A percentile compares a stretch with the other conserved stretches of the same genome.
Conservation (phyloP, 2,113 vertebrate species). For the Corvus cornix region DNA sequence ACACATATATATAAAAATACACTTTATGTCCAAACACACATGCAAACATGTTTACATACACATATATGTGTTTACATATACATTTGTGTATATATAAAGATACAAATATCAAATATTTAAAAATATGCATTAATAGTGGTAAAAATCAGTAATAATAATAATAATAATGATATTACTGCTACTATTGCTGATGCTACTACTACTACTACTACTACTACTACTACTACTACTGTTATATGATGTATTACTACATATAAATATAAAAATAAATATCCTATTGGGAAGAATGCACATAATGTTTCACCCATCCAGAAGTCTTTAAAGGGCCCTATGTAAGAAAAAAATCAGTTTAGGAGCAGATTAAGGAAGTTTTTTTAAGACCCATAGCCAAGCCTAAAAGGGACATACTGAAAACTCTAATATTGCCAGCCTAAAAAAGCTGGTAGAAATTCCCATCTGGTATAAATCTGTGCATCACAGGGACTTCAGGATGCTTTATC, state of each 20-base stretch:
- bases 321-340: background rate
- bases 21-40: background rate
- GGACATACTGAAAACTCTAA: background rate
- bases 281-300: background rate
- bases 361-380: background rate
- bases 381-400: background rate
- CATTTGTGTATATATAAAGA: background rate
- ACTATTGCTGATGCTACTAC: background rate
- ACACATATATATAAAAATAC: background rate
- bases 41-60: rapidly evolving
- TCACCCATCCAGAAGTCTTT: background rate
- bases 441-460: background rate
- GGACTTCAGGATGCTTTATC: background rate
- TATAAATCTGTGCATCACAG: background rate
- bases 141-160: background rate
- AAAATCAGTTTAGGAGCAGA: background rate
- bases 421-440: background rate
- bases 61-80: background rate
- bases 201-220: background rate
- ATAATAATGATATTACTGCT: background rate
- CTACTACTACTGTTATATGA: background rate
- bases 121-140: background rate
- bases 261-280: background rate
- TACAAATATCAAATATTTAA: background rate
- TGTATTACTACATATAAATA: background rate